These are phyloP conservation scores for Cecropterus lyciades DNA, from an alignment of 1,140 invertebrate genomes.

Conservation along the genomic window DNA sequence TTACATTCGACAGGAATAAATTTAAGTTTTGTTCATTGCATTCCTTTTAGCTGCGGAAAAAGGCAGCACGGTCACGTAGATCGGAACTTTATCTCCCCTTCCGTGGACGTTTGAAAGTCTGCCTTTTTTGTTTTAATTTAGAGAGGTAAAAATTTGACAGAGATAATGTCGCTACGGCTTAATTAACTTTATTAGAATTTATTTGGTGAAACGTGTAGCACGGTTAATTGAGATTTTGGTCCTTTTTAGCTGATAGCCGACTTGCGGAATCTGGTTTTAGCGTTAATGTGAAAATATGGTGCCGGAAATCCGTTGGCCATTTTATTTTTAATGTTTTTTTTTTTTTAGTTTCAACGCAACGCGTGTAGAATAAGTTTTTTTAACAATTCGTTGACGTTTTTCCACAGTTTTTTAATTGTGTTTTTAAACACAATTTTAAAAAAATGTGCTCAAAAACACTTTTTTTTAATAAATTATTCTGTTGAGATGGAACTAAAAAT, in stretches of 20 bases:
- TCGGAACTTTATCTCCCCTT: constrained; percentile 53
- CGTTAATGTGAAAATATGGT: constrained; percentile 35
- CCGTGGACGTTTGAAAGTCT: constrained; percentile 46
- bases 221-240: constrained; percentile 60
- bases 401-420: no score
- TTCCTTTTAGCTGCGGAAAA: constrained; percentile 32
- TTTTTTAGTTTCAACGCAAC: neutral
- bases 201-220: constrained; percentile 67
- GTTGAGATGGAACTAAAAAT: no score
- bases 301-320: constrained; percentile 30
- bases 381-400: no score
- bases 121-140: constrained; percentile 65
- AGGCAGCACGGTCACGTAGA: constrained; percentile 50
- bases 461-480: no score
- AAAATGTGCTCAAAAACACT: no score
- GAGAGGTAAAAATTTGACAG: constrained; percentile 60
- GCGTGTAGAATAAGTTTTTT: no score
- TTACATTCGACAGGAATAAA: constrained; percentile 30
- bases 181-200: constrained; percentile 81
- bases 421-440: no score
- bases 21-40: constrained; percentile 36
- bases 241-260: constrained; percentile 48
- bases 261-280: constrained; percentile 41
- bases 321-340: constrained; percentile 19
- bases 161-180: constrained; percentile 74